A percentile compares a stretch with the other conserved stretches of the same genome.
These are phyloP conservation scores for Epicampocera succincta DNA, from an alignment of 2,888 invertebrate genomes.

Conservation along the genomic window DNA sequence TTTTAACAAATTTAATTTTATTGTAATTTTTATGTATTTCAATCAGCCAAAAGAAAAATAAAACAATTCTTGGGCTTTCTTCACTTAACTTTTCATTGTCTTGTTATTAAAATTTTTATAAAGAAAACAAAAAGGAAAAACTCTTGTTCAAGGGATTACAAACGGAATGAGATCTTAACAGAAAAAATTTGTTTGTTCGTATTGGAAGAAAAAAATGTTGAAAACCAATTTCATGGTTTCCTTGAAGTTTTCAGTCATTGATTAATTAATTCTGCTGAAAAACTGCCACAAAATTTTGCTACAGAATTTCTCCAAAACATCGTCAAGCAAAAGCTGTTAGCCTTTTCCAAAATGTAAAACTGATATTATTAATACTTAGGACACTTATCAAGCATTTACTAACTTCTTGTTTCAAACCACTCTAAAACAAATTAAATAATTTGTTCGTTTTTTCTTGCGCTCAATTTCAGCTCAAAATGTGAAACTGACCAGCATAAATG, in stretches of 20 bases:
- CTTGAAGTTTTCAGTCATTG: constrained; percentile 4
- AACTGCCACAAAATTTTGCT: no score
- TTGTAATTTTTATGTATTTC: not conserved
- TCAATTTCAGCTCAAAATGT: constrained; percentile 57
- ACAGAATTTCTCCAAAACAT: no score
- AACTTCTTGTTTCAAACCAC: no score
- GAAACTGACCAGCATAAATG: constrained; percentile 41
- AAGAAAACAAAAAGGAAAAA: not conserved
- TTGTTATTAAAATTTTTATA: not conserved
- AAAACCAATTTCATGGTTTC: constrained; percentile 32
- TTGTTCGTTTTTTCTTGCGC: not conserved
- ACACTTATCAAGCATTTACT: no score
- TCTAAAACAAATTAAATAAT: no score
- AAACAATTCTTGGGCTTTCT: not conserved
- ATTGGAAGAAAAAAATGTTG: not conserved
- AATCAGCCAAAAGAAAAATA: constrained; percentile 3
- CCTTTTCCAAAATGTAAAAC: no score
- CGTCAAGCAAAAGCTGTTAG: no score
- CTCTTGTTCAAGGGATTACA: constrained; percentile 45
- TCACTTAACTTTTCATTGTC: constrained; percentile 1
- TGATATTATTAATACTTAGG: no score
- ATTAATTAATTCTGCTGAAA: no score
- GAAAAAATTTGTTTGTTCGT: not conserved
- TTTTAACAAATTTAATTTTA: not conserved
- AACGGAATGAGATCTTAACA: constrained; percentile 2